These are phyloP conservation scores for Bugula neritina DNA, from an alignment of 2,888 invertebrate species.

Conservation along the genomic window DNA sequence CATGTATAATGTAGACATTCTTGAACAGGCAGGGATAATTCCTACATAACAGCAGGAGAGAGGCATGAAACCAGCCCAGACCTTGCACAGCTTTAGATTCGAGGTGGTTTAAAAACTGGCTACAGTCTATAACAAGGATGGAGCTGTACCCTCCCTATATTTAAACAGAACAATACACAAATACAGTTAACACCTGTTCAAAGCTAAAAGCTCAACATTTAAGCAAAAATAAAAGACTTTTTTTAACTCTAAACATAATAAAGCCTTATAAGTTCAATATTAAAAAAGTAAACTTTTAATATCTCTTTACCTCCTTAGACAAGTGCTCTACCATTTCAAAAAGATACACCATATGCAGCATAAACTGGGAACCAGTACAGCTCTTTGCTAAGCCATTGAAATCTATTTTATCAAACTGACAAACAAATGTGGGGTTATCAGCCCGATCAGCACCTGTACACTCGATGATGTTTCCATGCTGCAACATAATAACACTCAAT, in stretches of 20 bases:
- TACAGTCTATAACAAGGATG: neutral
- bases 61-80: neutral
- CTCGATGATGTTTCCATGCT: constrained; percentile 3
- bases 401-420: constrained; percentile 15
- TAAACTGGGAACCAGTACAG: neutral
- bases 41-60: neutral
- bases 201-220: no score
- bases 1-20: constrained; percentile 1
- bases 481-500: no score
- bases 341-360: neutral
- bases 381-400: neutral
- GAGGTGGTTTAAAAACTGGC: neutral
- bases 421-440: neutral
- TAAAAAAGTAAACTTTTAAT: no score
- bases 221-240: no score
- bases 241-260: no score
- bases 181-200: no score
- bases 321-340: neutral
- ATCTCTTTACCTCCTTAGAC: constrained; percentile 8
- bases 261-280: no score
- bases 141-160: constrained; percentile 16
- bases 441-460: neutral
- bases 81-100: neutral
- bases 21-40: neutral
- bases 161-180: no score